Conservation (phyloP, 1,140 invertebrate species). For the Brachionus asplanchnoidis region DNA sequence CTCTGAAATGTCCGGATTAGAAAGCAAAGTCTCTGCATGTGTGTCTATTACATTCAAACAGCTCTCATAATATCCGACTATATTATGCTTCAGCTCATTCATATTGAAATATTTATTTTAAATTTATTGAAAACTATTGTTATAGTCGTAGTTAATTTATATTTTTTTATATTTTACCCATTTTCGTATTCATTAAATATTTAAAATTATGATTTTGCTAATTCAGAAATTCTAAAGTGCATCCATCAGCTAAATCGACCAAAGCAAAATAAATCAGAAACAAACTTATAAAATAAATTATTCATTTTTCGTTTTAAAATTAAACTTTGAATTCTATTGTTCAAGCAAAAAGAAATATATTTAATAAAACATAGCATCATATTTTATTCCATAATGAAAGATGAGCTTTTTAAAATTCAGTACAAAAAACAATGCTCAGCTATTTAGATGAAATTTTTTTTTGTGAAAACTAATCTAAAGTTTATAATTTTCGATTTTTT, state of each 20-base stretch:
- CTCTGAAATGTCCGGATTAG: background rate
- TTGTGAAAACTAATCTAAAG: no score
- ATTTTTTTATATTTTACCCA: background rate
- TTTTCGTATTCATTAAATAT: background rate
- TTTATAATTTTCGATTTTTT: no score
- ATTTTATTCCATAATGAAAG: no score
- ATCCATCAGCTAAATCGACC: background rate
- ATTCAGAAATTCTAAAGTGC: background rate
- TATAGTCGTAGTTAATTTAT: background rate
- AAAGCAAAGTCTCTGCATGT: background rate
- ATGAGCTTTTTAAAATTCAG: no score
- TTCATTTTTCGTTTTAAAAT: background rate
- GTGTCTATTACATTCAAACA: background rate
- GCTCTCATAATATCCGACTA: background rate
- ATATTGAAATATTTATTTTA: background rate
- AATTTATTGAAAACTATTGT: background rate
- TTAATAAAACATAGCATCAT: no score
- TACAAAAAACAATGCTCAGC: no score
- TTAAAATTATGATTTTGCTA: background rate
- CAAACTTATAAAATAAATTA: background rate
- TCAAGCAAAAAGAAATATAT: no score
- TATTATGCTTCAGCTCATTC: background rate
- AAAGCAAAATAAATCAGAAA: background rate
- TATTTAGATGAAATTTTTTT: no score
- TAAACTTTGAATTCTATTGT: no score